Evolutionary conservation across 2,797 vertebrate species (phyloP).

Genomic region (Pelochelys cantorii): DNA sequence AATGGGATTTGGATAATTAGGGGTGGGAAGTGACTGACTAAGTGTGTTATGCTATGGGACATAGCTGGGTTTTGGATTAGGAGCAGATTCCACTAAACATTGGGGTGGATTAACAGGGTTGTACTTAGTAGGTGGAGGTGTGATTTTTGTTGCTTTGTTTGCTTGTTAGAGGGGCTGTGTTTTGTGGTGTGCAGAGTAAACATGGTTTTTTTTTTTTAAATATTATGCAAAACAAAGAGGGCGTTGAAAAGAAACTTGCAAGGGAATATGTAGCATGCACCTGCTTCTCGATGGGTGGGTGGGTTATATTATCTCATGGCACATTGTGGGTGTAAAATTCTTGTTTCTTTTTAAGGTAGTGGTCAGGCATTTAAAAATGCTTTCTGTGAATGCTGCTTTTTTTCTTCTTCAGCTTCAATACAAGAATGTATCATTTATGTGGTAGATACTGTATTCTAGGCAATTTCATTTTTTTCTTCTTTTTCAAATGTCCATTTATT

Average conservation of each 20-base stretch:
- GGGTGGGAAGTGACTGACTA: background rate
- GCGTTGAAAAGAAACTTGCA: slow-evolving; percentile 21
- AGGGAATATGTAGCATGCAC: background rate
- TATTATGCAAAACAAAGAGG: rapidly evolving
- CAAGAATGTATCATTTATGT: background rate
- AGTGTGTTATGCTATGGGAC: background rate
- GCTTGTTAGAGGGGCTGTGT: background rate
- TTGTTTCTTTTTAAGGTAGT: slow-evolving; percentile 19
- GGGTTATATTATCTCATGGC: background rate
- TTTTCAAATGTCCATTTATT: background rate
- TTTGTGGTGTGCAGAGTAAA: background rate
- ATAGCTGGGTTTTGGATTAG: slow-evolving; percentile 21
- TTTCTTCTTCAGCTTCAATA: background rate
- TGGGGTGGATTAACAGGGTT: background rate
- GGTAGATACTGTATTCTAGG: background rate
- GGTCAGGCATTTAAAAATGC: background rate
- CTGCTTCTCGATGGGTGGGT: background rate
- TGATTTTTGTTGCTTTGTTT: background rate
- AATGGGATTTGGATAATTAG: background rate
- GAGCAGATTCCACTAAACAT: slow-evolving; percentile 19
- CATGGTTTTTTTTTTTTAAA: background rate
- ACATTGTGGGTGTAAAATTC: rapidly evolving
- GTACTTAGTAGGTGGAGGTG: background rate
- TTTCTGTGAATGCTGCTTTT: background rate
- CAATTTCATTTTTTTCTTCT: background rate